Evolutionary conservation across 2,888 invertebrate species (phyloP), one percentile per base, ranked within the genome.

Genomic region (Linnaemya tessellans): DNA sequence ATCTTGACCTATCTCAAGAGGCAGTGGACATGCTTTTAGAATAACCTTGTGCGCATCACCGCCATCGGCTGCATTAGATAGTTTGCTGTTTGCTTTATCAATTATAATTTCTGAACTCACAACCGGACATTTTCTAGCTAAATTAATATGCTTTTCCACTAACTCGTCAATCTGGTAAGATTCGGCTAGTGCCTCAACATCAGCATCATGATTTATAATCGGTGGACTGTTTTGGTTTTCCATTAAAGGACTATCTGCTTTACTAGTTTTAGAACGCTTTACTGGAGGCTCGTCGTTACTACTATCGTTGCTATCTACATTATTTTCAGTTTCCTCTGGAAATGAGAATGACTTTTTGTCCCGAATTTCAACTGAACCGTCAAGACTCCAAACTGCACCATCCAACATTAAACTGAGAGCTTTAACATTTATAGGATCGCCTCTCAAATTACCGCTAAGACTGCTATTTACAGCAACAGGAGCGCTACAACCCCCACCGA

Each of bases 401-500:
- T 94, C 94, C 43, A 97, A 93, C 13, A 93, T 93, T 0, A 97
- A 91, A 0, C 89, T 90, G 15, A 89, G 87, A 0, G 93, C 93
- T 75, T 87, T 86, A 20, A 86, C 86, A 80, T 89, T 87, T 70
- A 92, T 91, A n/a, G n/a, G n/a, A 75, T 91, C 88, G 56, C 88
- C 89, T 38, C 86, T 87, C 1, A 91, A 86, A 43, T 89, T 88
- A 25, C 95, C 92, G 77, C 94, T 94, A 0, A 95, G 90, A 60
- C 90, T 93, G 0, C 97, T 96, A 81, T 94, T 94, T 0, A 98
- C 97, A 8, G 97, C 98, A 7, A 99, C 97, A 0, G 99, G 99
- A 0, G 98, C 98, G 89, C 98, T 98, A 93, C 98, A 99, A 1
- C 99, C 99, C 22, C 98, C 98, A 30, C 97, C 96, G 73, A 98